Percentiles rank a stretch among this genome's conserved stretches.
Evolutionary conservation across 2,113 vertebrate genomes (phyloP).

Genomic region (Pelusios castaneus): DNA sequence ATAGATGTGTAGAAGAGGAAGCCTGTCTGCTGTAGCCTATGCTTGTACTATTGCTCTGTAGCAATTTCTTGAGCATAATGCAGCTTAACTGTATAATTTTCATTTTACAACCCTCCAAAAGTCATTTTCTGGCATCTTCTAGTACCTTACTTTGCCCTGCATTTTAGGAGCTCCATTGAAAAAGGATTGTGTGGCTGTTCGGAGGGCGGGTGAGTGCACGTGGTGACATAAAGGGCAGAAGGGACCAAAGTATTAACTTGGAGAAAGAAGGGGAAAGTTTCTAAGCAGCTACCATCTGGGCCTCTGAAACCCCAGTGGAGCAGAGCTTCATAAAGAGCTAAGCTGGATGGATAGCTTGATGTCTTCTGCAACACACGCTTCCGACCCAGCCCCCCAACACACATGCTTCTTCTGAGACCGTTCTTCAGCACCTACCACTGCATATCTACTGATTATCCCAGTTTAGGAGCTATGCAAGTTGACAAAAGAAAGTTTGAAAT

Average conservation of each 20-base stretch:
- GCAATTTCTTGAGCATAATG: not conserved
- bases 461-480: constrained; percentile 61
- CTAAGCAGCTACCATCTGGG: constrained; percentile 49
- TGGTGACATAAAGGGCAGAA: not conserved
- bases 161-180: not conserved
- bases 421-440: constrained; percentile 66
- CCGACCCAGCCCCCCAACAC: not conserved
- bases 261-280: constrained; percentile 44
- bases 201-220: constrained; percentile 5
- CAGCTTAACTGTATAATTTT: constrained; percentile 23
- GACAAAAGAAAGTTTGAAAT: constrained; percentile 35
- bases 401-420: constrained; percentile 27
- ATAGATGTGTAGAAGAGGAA: not conserved
- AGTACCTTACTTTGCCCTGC: constrained; percentile 12
- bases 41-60: not conserved
- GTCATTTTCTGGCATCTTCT: not conserved
- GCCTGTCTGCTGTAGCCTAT: not conserved
- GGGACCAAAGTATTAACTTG: not conserved
- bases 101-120: constrained; percentile 21
- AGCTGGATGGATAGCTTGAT: not conserved
- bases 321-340: constrained; percentile 71
- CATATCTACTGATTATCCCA: constrained; percentile 62
- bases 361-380: not conserved
- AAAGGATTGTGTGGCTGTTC: not conserved
- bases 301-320: constrained; percentile 1